These are phyloP conservation scores for Holothuria leucospilota DNA, from an alignment of 53 echinoderm and acorn worm genomes.

Conservation along the genomic window DNA sequence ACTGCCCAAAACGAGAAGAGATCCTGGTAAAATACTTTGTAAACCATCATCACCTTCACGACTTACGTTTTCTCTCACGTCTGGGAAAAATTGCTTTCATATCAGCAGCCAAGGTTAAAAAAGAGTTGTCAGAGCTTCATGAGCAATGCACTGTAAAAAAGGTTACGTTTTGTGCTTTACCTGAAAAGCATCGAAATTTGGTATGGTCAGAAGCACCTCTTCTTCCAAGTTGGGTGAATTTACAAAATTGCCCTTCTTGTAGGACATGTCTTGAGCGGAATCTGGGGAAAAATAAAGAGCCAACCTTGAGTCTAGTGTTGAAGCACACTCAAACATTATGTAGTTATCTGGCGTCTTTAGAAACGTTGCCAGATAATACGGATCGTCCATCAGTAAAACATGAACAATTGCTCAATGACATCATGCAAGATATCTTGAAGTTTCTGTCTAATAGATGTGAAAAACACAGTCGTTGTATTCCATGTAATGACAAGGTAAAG, in stretches of 20 bases:
- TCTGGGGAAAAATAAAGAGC: not conserved
- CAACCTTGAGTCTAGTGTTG: not conserved
- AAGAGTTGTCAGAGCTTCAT: not conserved
- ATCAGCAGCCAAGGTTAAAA: not conserved
- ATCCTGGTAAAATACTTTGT: not conserved
- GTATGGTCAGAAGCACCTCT: not conserved
- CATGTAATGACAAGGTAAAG: not conserved
- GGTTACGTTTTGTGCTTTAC: not conserved
- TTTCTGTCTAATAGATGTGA: not conserved
- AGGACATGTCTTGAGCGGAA: not conserved
- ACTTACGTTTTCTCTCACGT: not conserved
- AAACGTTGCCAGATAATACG: no score
- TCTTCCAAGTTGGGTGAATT: not conserved
- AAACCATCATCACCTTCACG: slow-evolving; percentile 1
- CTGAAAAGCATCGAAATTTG: not conserved
- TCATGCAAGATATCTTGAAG: not conserved
- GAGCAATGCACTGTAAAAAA: not conserved
- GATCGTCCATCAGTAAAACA: not conserved
- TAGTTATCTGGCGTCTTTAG: not conserved
- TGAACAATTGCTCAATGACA: not conserved
- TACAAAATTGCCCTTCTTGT: not conserved
- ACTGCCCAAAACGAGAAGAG: not conserved
- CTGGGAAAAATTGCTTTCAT: not conserved
- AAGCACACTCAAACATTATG: not conserved
- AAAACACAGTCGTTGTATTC: not conserved